Conservation (phyloP, 2,888 invertebrate species). For the Drosophila lutescens region DNA sequence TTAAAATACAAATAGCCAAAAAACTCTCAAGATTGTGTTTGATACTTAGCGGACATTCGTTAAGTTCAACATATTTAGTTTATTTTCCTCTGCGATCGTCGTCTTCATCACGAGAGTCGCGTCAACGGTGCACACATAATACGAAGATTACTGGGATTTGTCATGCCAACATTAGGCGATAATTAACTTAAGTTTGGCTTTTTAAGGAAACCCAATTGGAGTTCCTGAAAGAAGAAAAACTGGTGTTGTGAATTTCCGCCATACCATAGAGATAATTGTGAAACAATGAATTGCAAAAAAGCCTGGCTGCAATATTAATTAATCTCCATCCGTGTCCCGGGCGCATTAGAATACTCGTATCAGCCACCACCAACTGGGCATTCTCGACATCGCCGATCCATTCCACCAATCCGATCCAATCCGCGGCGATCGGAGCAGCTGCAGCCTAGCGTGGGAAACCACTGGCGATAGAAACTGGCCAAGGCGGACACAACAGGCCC, state of each 20-base stretch:
- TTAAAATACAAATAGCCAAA: slow-evolving; percentile 41
- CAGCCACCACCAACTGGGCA: slow-evolving; percentile 51
- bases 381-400: slow-evolving; percentile 39
- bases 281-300: slow-evolving; percentile 32
- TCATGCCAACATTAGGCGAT: slow-evolving; percentile 4
- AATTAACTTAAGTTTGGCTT: background rate
- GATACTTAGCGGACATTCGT: slow-evolving; percentile 39
- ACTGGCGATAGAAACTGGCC: slow-evolving; percentile 32
- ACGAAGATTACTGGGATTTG: slow-evolving; percentile 4
- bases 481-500: slow-evolving; percentile 27
- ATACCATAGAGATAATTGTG: slow-evolving; percentile 10
- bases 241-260: slow-evolving; percentile 28
- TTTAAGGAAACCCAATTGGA: background rate
- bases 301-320: slow-evolving; percentile 56
- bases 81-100: slow-evolving; percentile 3
- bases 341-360: slow-evolving; percentile 64
- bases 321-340: slow-evolving; percentile 49
- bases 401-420: slow-evolving; percentile 8
- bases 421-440: slow-evolving; percentile 33
- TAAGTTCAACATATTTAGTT: slow-evolving; percentile 25
- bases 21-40: slow-evolving; percentile 43
- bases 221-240: slow-evolving; percentile 15
- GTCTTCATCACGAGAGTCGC: background rate
- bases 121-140: slow-evolving; percentile 25
- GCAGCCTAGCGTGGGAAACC: slow-evolving; percentile 48